These are phyloP conservation scores for Laticauda colubrina DNA, from an alignment of 2,113 vertebrate genomes.

Conservation along the genomic window DNA sequence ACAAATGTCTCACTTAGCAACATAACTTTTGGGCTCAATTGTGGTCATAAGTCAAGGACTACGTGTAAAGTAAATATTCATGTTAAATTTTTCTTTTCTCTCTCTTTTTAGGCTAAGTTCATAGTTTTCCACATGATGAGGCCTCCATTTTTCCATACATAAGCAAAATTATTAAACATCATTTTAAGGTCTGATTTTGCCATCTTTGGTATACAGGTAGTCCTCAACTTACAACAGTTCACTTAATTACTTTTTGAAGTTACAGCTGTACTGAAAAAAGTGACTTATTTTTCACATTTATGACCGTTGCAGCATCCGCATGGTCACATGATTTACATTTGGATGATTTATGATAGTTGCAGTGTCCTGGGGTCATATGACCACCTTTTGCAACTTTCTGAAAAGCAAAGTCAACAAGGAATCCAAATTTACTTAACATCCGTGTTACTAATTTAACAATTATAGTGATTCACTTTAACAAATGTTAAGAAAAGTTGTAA, in stretches of 20 bases:
- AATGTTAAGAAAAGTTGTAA: neutral
- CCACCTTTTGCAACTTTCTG: neutral
- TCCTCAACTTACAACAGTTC: neutral
- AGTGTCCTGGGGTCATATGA: neutral
- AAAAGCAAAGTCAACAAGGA: neutral
- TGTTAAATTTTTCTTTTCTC: neutral
- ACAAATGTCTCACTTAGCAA: too few species aligned
- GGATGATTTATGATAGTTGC: neutral
- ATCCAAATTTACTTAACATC: neutral
- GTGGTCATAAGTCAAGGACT: too few species aligned
- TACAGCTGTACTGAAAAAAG: neutral
- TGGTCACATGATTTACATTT: neutral
- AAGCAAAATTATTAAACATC: neutral
- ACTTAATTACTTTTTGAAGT: neutral
- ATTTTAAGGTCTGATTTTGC: neutral
- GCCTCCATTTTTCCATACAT: neutral
- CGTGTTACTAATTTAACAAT: neutral
- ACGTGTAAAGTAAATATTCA: neutral
- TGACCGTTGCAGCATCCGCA: neutral
- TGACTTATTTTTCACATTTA: neutral
- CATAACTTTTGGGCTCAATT: too few species aligned
- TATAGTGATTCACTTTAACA: neutral
- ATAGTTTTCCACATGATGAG: neutral
- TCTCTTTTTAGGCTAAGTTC: neutral
- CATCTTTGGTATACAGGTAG: neutral